Conservation (phyloP, 2,113 vertebrate genomes). For the Clarias gariepinus region DNA sequence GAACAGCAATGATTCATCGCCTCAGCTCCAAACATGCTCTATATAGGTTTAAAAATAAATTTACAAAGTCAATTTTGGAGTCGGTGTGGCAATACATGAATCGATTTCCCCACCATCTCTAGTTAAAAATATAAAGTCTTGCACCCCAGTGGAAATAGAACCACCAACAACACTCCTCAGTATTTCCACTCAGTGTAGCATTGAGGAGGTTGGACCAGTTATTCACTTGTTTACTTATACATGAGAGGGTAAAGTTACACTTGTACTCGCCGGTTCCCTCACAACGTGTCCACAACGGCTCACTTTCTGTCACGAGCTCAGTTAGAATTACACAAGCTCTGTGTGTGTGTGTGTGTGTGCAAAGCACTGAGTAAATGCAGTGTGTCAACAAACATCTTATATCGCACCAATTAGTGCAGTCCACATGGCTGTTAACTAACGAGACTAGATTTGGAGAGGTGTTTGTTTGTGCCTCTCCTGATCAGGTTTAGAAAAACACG, state of each 20-base stretch:
- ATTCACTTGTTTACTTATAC: conserved; percentile 24
- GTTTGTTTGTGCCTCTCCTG: background rate
- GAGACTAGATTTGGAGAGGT: background rate
- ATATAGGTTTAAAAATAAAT: no score
- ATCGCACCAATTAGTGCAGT: background rate
- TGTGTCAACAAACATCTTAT: conserved; percentile 19
- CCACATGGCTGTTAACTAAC: background rate
- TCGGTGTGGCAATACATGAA: no score
- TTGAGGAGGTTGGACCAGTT: background rate
- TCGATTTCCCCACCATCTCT: no score
- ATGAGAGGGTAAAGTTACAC: conserved; percentile 15
- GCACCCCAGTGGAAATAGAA: background rate
- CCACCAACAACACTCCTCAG: background rate
- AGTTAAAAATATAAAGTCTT: no score
- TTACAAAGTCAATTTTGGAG: no score
- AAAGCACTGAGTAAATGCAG: background rate
- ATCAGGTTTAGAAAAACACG: background rate
- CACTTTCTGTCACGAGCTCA: background rate
- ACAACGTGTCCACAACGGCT: background rate
- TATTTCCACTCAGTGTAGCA: conserved; percentile 16
- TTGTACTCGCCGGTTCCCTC: conserved; percentile 10
- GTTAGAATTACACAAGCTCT: background rate
- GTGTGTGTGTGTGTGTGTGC: background rate
- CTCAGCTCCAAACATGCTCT: no score
- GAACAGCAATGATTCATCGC: no score